These are phyloP conservation scores for Knipowitschia caucasica DNA, from an alignment of 2,797 vertebrate species.

Conservation along the genomic window DNA sequence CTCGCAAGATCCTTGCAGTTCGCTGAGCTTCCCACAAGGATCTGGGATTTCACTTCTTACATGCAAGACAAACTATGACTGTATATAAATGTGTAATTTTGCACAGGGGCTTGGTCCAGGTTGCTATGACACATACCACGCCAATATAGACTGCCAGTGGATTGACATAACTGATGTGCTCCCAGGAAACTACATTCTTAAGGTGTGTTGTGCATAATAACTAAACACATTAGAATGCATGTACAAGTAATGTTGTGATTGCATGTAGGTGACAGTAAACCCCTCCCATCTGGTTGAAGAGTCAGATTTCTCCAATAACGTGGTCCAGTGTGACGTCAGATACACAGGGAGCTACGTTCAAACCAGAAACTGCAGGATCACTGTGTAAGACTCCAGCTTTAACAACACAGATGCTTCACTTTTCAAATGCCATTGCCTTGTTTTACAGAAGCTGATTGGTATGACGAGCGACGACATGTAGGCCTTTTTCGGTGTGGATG, in stretches of 20 bases:
- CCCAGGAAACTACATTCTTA: slow-evolving; percentile 80
- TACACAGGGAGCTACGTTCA: slow-evolving; percentile 77
- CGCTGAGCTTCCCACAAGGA: too few species aligned
- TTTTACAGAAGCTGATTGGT: slow-evolving; percentile 60
- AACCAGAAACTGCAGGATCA: slow-evolving; percentile 77
- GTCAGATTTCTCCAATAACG: slow-evolving; percentile 81
- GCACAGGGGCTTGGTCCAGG: slow-evolving; percentile 82
- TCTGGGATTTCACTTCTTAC: too few species aligned
- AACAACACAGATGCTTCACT: not conserved
- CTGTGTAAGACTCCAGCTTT: slow-evolving; percentile 55
- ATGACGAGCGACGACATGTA: slow-evolving; percentile 6
- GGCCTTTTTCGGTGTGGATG: too few species aligned
- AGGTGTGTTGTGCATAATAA: slow-evolving; percentile 50
- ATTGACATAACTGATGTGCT: slow-evolving; percentile 83
- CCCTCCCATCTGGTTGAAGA: slow-evolving; percentile 77
- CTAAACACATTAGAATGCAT: not conserved
- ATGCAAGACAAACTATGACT: too few species aligned
- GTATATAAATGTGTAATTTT: slow-evolving; percentile 3
- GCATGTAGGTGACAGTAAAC: slow-evolving; percentile 79
- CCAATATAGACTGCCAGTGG: slow-evolving; percentile 87
- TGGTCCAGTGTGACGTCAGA: slow-evolving; percentile 76
- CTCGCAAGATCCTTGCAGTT: too few species aligned
- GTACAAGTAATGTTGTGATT: not conserved
- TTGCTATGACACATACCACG: slow-evolving; percentile 83
- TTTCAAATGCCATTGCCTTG: slow-evolving; percentile 1